Base-by-base conservation (phyloP, 1,140 invertebrate species). In the Nasonia vitripennis region DNA sequence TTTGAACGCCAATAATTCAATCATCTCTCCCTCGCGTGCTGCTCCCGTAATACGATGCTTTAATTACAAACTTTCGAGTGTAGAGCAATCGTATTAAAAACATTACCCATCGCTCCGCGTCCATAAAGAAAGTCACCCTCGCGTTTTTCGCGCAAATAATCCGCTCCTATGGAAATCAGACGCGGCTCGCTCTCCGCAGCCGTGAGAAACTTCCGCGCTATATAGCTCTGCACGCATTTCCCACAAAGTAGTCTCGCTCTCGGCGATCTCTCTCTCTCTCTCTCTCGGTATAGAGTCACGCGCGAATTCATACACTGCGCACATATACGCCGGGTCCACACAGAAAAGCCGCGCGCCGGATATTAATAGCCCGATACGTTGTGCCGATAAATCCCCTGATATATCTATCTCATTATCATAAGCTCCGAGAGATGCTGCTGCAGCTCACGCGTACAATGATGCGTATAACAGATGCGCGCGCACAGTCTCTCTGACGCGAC, bases 201-300 rank as follows among this genome's bases (percentile, higher is more conserved):
- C 70, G 81, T 74, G 81, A 82, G 81, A 74, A 82, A 75, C 70
- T 82, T 82, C 45, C 68, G 41, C 27, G 37, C 62, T 78, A 80
- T 78, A 80, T 48, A 34, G 23, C 67, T 55, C 23, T 37, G 34
- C 62, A 37, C 23, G 71, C 80, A 23, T 34, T 71, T 71, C 10
- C 23, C 68, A 71, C 31, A 71, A 62, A 62, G 17, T 62, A 62
- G 55, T 62, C 55, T 62, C 55, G 55, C 55, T 62, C 55, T 20
- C 17, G 20, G 55, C 55, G 55, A 62, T 62, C 6, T 62, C 55
- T 62, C 17, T 11, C 20, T 62, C 55, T 62, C 17, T 11, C 20
- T 4, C 67, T 27, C 27, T 27, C 27, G 27, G 67, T 62, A 62
- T 62, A 62, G 4, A 62, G 68, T 71, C 5, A 71, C 17, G 27